phyloP scores from a whole-genome alignment of 2,113 vertebrate genomes.

The Tyto alba region DNA sequence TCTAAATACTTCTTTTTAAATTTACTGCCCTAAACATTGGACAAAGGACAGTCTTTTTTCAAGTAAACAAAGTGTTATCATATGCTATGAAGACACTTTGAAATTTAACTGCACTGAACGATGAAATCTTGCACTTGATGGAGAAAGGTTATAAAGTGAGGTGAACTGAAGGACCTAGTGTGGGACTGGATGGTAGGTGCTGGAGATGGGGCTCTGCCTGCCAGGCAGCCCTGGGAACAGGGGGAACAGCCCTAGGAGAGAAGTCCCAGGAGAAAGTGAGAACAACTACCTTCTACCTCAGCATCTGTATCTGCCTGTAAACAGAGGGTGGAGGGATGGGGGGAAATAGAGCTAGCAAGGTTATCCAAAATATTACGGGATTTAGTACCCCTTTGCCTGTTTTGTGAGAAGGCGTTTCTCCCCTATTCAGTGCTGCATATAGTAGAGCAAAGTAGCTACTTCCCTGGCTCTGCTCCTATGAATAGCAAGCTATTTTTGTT shows the following conservation, averaged over 20 bases:
- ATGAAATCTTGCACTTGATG: not conserved
- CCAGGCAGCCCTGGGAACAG: not conserved
- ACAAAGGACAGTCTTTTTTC: not conserved
- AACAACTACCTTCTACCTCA: not conserved
- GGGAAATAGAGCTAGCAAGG: not conserved
- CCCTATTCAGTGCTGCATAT: not conserved
- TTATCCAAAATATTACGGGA: not conserved
- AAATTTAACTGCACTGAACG: not conserved
- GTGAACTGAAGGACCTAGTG: not conserved
- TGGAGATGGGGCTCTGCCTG: not conserved
- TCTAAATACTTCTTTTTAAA: not conserved
- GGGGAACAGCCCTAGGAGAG: not conserved
- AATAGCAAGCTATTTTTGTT: constrained; percentile 23
- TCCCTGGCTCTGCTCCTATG: not conserved
- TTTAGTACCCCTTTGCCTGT: not conserved
- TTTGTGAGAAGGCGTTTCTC: not conserved
- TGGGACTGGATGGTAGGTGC: not conserved
- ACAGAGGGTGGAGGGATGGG: not conserved
- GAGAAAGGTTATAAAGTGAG: not conserved
- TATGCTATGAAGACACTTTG: not conserved
- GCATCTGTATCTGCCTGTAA: not conserved
- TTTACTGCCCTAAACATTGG: not conserved
- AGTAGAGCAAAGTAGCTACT: not conserved
- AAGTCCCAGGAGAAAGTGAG: not conserved
- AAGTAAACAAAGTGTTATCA: not conserved